A percentile compares a stretch with the other conserved stretches of the same genome.
Conservation (phyloP, 2,888 invertebrate genomes). For the Drosophila cyrtoloma region DNA sequence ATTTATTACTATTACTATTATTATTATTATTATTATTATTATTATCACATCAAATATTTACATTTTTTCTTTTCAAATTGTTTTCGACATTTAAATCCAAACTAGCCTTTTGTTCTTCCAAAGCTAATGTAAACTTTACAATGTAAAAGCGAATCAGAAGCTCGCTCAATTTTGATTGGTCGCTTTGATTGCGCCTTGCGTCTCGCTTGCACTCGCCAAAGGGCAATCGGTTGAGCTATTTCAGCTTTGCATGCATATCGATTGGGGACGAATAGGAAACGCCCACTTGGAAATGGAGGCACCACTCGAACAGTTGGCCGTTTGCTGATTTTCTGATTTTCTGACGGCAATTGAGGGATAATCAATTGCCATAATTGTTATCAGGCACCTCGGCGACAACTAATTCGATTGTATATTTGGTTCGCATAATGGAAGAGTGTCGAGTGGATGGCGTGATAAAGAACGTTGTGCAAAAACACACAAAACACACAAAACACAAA, state of each 20-base stretch:
- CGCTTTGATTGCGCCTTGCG: neutral
- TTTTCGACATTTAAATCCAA: neutral
- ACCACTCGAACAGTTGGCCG: neutral
- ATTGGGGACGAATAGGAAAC: slow-evolving; percentile 36
- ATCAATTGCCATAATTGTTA: slow-evolving; percentile 73
- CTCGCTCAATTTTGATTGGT: slow-evolving; percentile 38
- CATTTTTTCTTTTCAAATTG: neutral
- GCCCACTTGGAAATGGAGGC: slow-evolving; percentile 62
- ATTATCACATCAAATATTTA: no score
- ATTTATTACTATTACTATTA: neutral
- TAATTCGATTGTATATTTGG: slow-evolving; percentile 60
- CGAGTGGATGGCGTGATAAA: slow-evolving; percentile 59
- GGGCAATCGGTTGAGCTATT: neutral
- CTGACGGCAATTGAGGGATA: slow-evolving; percentile 51
- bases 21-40: no score
- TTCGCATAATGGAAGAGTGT: slow-evolving; percentile 23
- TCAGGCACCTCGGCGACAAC: slow-evolving; percentile 58
- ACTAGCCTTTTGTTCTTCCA: neutral
- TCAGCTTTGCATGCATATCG: slow-evolving; percentile 15
- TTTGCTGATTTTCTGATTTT: no score
- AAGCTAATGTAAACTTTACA: neutral
- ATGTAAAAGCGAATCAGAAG: slow-evolving; percentile 4
- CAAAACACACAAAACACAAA: no score
- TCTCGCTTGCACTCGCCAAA: slow-evolving; percentile 20
- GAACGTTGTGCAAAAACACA: slow-evolving; percentile 17